Evolutionary conservation across 1,140 invertebrate species (phyloP).

Genomic region (Caenorhabditis remanei): DNA sequence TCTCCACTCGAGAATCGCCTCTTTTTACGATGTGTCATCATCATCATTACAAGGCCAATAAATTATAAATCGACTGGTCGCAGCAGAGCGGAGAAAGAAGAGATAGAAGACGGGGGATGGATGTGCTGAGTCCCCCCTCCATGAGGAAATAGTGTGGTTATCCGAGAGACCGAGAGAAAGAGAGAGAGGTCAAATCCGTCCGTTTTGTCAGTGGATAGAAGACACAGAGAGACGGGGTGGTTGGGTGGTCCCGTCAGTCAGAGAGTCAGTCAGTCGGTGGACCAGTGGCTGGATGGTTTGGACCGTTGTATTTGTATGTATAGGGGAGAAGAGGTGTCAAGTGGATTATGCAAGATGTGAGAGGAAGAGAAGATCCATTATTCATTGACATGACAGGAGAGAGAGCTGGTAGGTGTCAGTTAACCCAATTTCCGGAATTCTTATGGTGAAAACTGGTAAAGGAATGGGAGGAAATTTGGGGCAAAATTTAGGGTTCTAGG

Average conservation of each 20-base stretch:
- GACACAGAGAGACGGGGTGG: no score
- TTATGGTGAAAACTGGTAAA: not conserved
- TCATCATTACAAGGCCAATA: conserved; percentile 57
- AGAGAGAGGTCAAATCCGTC: not conserved
- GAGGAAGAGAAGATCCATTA: not conserved
- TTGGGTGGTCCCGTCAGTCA: no score
- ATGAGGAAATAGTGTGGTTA: not conserved
- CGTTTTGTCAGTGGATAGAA: not conserved
- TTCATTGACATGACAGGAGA: not conserved
- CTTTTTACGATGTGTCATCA: conserved; percentile 53
- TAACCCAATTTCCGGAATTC: conserved; percentile 32
- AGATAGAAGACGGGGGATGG: not conserved
- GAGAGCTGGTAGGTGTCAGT: not conserved
- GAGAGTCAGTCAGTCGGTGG: not conserved
- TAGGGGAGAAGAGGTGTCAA: conserved; percentile 26
- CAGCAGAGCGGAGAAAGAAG: not conserved
- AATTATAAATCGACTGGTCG: conserved; percentile 45
- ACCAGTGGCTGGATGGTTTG: no score
- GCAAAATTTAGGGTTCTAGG: not conserved
- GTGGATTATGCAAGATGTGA: conserved; percentile 17
- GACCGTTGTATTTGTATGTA: not conserved
- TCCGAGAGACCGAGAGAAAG: not conserved
- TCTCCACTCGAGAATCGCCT: not conserved
- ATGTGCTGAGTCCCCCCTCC: not conserved
- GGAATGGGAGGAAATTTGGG: not conserved